Base-by-base conservation (phyloP, 1,140 invertebrate genomes). In the Steinernema khuongi region DNA sequence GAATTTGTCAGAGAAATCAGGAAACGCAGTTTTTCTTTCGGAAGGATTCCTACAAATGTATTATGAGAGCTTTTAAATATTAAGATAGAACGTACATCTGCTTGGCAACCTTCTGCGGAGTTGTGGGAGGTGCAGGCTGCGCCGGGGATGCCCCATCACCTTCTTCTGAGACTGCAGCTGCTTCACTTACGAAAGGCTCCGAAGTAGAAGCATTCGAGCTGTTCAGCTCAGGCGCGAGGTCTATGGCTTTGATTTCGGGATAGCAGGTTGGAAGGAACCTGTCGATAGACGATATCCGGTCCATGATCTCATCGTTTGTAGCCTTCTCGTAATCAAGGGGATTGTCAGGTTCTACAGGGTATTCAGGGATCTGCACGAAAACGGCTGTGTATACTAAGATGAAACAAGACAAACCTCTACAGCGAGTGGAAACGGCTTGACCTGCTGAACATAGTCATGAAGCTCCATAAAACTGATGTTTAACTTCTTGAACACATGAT, bases 381-480 rank as follows among this genome's bases (percentile, higher is more conserved):
- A 7, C 36, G 11, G 19, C 50, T n/a, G 4, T 17, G 50, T 14
- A 60, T 60, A 7, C 19, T 7, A 7, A 26, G 11, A 22, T 60
- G 14, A 22, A 22, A 60, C 14, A 60, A 7, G 26, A 60, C 7
- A 17, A 60, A 60, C 7, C 22, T 22, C 26, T 22, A 60, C 36
- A n/a, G 50, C 14, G 19, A 60, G 50, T 17, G 50, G 19, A 26
- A 60, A 60, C 50, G 50, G 50, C 50, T 22, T 7, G 7, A 60
- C 50, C 26, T 60, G 50, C 22, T 60, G 50, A 60, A 60, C 26
- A 22, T 60, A 60, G 50, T 60, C 50, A 26, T 60, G 50, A 4
- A 60, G 22, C 50, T 60, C 50, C 50, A 60, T 60, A 26, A 60
- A 60, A 60, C 50, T 60, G 7, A 60, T 60, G 19, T 60, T 60